A percentile compares a stretch with the other conserved stretches of the same genome.
Evolutionary conservation across 2,113 vertebrate species (phyloP).

Genomic region (Podilymbus podiceps): DNA sequence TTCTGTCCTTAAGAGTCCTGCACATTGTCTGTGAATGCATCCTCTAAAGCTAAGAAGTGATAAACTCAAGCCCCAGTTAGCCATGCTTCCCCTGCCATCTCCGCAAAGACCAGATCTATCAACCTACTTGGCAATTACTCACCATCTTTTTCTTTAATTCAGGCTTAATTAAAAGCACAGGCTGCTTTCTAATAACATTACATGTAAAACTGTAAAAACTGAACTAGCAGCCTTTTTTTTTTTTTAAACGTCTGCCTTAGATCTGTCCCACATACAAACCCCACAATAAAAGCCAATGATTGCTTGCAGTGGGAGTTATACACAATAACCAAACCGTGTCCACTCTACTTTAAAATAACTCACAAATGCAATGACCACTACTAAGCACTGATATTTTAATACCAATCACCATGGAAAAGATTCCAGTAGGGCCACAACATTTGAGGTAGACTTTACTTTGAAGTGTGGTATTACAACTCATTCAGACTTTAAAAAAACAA

Average conservation of each 20-base stretch:
- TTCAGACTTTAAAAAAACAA: neutral
- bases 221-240: neutral
- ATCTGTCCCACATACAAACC: neutral
- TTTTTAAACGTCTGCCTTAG: neutral
- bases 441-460: neutral
- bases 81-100: neutral
- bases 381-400: neutral
- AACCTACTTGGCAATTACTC: neutral
- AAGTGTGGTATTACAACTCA: neutral
- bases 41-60: neutral
- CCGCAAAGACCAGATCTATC: neutral
- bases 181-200: neutral
- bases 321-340: accelerated
- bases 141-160: neutral
- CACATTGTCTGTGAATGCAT: neutral
- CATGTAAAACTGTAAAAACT: neutral
- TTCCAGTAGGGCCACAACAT: neutral
- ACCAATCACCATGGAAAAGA: neutral
- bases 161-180: neutral
- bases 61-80: neutral
- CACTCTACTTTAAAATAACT: neutral
- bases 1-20: neutral
- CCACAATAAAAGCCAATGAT: neutral
- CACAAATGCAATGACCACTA: neutral
- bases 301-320: neutral